These are phyloP conservation scores for Fragum fragum DNA, from an alignment of 2,888 invertebrate genomes.

Conservation along the genomic window DNA sequence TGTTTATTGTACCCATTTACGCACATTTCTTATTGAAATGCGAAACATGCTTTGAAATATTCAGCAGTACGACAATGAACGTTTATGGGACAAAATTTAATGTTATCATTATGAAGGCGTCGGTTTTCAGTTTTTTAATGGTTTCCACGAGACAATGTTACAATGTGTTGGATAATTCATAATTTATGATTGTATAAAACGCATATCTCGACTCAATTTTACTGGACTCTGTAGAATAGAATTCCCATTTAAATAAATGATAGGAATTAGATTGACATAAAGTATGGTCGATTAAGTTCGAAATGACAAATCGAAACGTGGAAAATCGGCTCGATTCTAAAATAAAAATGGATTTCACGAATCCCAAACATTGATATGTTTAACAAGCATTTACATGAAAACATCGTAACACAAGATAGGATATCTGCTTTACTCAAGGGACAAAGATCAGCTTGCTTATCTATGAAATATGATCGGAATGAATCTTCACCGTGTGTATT, in stretches of 20 bases:
- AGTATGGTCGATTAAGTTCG: background rate
- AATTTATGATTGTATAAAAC: background rate
- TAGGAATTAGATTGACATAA: background rate
- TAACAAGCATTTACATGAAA: too few species aligned
- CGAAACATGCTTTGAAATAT: slow-evolving; percentile 10
- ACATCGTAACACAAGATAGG: too few species aligned
- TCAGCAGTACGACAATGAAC: background rate
- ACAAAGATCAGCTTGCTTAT: too few species aligned
- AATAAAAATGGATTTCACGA: too few species aligned
- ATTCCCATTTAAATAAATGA: background rate
- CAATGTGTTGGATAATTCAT: background rate
- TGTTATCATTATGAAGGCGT: slow-evolving; percentile 9
- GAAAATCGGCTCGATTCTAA: too few species aligned
- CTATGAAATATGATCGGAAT: too few species aligned
- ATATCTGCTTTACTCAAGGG: too few species aligned
- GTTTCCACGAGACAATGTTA: background rate
- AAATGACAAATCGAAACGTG: background rate
- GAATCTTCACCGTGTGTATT: too few species aligned
- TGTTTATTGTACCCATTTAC: background rate
- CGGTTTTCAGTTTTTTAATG: slow-evolving; percentile 5
- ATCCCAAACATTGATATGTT: too few species aligned
- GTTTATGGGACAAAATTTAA: slow-evolving; percentile 8
- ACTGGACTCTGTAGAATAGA: background rate
- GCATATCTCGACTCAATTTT: slow-evolving; percentile 17
- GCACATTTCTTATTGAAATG: slow-evolving; percentile 9